A percentile compares a stretch with the other conserved stretches of the same genome.
Conservation (phyloP, 2,888 invertebrate genomes). For the Heliconius ethilla region DNA sequence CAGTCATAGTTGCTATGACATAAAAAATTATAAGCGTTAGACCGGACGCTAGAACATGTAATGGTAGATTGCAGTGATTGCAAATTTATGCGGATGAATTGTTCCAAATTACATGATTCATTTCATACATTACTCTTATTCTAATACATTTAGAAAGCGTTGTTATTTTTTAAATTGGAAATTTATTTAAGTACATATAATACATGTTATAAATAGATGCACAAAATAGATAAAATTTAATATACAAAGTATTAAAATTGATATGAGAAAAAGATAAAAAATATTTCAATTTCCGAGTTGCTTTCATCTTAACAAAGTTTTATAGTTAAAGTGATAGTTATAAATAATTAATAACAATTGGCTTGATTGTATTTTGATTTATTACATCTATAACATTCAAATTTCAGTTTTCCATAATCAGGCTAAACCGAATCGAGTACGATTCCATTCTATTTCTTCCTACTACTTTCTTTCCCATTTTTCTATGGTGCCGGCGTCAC, state of each 20-base stretch:
- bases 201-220: background rate
- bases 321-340: slow-evolving; percentile 10
- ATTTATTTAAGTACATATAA: slow-evolving; percentile 1
- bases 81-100: slow-evolving; percentile 57
- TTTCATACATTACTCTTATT: slow-evolving; percentile 36
- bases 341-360: background rate
- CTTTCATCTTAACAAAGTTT: background rate
- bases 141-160: background rate
- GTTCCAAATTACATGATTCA: slow-evolving; percentile 44
- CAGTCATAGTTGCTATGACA: slow-evolving; percentile 41
- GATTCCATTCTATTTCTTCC: slow-evolving; percentile 65
- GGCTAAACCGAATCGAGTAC: slow-evolving; percentile 62
- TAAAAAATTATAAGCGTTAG: slow-evolving; percentile 45
- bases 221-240: slow-evolving; percentile 12
- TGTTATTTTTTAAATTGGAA: slow-evolving; percentile 6
- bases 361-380: background rate
- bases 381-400: slow-evolving; percentile 1
- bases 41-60: slow-evolving; percentile 47
- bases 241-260: background rate
- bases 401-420: slow-evolving; percentile 3
- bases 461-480: slow-evolving; percentile 67
- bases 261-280: slow-evolving; percentile 1
- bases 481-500: slow-evolving; percentile 46
- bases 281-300: background rate
- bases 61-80: slow-evolving; percentile 51